Conservation (phyloP, 2,113 vertebrate species). For the Colinus virginianus region DNA sequence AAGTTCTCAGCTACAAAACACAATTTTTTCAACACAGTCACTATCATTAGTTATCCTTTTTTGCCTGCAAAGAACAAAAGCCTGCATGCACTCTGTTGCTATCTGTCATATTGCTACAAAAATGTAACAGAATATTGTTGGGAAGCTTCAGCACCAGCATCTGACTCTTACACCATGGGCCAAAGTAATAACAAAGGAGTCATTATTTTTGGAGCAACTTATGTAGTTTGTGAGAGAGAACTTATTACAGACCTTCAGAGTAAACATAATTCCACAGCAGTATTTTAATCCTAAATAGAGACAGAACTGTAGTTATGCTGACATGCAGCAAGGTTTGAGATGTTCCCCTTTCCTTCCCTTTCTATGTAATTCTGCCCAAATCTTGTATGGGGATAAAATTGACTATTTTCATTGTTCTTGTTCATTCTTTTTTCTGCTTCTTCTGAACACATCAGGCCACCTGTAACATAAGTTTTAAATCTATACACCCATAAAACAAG, state of each 20-base stretch:
- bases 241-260: background rate
- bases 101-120: too few species aligned
- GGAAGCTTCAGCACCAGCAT: too few species aligned
- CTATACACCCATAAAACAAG: background rate
- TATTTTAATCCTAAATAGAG: background rate
- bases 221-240: background rate
- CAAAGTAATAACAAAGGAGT: too few species aligned
- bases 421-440: background rate
- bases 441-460: background rate
- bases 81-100: too few species aligned
- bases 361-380: conserved; percentile 1
- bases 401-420: background rate
- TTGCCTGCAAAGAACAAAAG: too few species aligned
- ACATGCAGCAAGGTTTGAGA: conserved; percentile 14
- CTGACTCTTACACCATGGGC: too few species aligned
- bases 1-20: too few species aligned
- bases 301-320: background rate
- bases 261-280: background rate
- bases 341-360: background rate
- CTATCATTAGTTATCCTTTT: too few species aligned
- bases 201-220: too few species aligned
- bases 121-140: too few species aligned
- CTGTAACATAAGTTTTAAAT: background rate
- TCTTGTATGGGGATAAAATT: background rate
- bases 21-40: too few species aligned